A percentile compares a stretch with the other conserved stretches of the same genome.
phyloP scores from a whole-genome alignment of 2,797 vertebrate species.

The Alca torda region DNA sequence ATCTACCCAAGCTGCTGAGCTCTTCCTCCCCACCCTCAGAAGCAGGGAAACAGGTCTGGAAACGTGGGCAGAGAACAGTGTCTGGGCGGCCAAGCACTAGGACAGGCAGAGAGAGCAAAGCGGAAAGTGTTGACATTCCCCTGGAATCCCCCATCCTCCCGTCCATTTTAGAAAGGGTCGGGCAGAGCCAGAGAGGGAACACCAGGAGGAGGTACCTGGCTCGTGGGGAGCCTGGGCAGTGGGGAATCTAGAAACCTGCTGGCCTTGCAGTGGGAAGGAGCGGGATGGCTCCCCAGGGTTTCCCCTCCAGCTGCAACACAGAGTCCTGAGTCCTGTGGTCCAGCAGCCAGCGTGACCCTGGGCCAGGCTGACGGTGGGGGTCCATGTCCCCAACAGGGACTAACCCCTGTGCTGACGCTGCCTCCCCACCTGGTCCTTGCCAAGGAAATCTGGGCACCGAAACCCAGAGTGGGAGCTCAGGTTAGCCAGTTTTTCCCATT shows the following conservation, averaged over 20 bases:
- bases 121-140: background rate
- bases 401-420: fast-evolving
- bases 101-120: background rate
- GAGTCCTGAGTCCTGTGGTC: fast-evolving
- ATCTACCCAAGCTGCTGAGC: background rate
- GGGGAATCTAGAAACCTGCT: background rate
- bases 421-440: background rate
- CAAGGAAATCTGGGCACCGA: background rate
- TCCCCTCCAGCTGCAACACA: background rate
- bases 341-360: fast-evolving
- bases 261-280: fast-evolving
- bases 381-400: background rate
- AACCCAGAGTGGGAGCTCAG: background rate
- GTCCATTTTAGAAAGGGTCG: background rate
- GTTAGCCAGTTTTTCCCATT: background rate
- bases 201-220: background rate
- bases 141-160: background rate
- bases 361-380: fast-evolving
- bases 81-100: background rate
- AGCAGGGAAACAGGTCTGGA: background rate
- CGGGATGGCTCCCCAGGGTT: no score
- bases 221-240: fast-evolving
- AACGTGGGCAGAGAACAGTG: background rate
- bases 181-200: background rate
- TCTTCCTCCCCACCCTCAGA: background rate